Evolutionary conservation across 2,797 vertebrate species (phyloP), one percentile per base, ranked within the genome.

Genomic region (Pseudochirops cupreus): DNA sequence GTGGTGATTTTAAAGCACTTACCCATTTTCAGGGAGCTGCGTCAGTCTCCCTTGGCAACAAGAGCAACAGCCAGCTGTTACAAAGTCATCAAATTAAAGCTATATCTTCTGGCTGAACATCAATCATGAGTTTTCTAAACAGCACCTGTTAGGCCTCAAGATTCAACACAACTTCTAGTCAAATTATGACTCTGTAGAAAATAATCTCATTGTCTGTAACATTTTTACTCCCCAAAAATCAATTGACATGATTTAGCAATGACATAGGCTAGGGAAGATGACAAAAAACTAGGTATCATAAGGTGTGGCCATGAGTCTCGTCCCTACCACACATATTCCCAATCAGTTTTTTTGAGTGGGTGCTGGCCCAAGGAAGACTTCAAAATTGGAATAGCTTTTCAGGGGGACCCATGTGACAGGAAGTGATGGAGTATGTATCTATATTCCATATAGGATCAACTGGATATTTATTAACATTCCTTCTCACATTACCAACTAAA

Each of bases 31-130:
- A 55, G 59, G 31, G 58, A 39, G 29, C 58, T 82, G 7, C 33
- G 54, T 52, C 26, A 14, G 56, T 92, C 56, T 93, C 92, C 39
- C 50, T 56, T 57, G 24, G 87, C 57, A 96, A 95, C 59, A 91
- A 13, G 5, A 94, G 82, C n/a, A 89, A 93, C 5, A 96, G 57
- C 91, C 91, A 91, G 14, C 57, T 57, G 33, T 26, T 59, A 56
- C 74, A 1, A 3, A 90, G 18, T 97, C 14, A 57, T 11, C 11
- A 59, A 3, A 62, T n/a, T 21, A 91, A 12, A 53, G 26, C 18
- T 53, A 55, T 52, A 58, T 93, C 56, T 46, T 0, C 16, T 33
- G 50, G 50, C 52, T 92, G 56, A 95, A 9, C 39, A 91, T 90
- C 54, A 50, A 62, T 94, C 29, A n/a, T 21, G 21, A 31, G 26